Evolutionary conservation across 2,888 invertebrate species (phyloP), one percentile per base, ranked within the genome.

Genomic region (Epinotia nisella): DNA sequence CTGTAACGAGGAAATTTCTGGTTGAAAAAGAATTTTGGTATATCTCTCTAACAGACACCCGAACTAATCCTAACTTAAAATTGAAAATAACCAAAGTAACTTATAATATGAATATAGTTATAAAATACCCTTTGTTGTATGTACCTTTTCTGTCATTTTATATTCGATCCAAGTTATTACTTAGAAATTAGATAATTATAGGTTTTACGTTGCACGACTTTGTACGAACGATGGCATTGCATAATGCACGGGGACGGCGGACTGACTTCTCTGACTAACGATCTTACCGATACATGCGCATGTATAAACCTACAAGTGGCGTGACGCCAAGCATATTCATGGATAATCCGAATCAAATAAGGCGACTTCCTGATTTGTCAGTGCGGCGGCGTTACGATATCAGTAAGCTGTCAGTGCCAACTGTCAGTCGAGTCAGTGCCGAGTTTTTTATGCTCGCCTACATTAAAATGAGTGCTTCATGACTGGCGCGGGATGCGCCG

Each of bases 201-300:
- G 35, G 59, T 59, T 39, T 39, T 59, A 21, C 15, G 3, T 56
- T 21, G 35, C 35, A 59, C 17, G 35, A 39, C 59, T 59, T 29
- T 4, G 4, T 66, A 39, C 39, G n/a, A 55, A 66, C 19, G n/a
- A 21, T 19, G 51, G 39, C 55, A 53, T 66, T 66, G 39, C n/a
- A 65, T 65, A 55, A 65, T 13, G n/a, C 35, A 51, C 17, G 15
- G 21, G 15, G 51, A 29, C 51, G 21, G 39, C 55, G 15, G 21
- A 21, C n/a, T 19, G 53, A 15, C 53, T 51, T 17, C 17, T 13
- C 53, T 53, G 53, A n/a, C 5, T 19, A 35, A 53, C 53, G 17
- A 53, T 21, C 19, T 65, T 64, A 9, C 64, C 13, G 17, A 64
- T 35, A 29, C 17, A 13, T 35, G 41, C 17, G 56, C 5, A 56